Percentiles rank a stretch among this genome's conserved stretches.
These are phyloP conservation scores for Platycheirus rosarum DNA, from an alignment of 2,888 invertebrate species.

Conservation along the genomic window DNA sequence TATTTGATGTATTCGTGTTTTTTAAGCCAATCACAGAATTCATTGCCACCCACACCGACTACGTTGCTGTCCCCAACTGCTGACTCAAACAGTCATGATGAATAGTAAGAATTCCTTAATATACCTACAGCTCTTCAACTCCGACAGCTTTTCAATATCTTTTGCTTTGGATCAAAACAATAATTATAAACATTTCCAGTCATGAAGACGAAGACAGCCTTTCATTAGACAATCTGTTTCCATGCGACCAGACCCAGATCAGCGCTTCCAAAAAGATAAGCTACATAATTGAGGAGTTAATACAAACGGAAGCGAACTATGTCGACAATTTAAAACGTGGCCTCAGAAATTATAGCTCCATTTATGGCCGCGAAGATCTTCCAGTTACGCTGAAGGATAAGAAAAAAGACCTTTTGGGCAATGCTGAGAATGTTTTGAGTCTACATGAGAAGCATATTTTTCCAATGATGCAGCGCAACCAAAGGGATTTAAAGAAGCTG, in stretches of 20 bases:
- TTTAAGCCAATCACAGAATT: conserved; percentile 52
- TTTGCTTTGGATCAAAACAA: neutral
- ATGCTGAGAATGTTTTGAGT: conserved; percentile 94
- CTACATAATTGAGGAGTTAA: conserved; percentile 81
- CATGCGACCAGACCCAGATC: conserved; percentile 81
- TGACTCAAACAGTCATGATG: conserved; percentile 48
- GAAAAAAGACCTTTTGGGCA: conserved; percentile 88
- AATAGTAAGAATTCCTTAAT: conserved; percentile 60
- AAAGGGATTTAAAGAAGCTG: conserved; percentile 80
- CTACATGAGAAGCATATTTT: conserved; percentile 86
- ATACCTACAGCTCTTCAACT: conserved; percentile 5
- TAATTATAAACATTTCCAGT: conserved; percentile 69
- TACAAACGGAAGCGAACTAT: conserved; percentile 81
- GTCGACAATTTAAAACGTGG: conserved; percentile 80
- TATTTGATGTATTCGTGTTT: conserved; percentile 17
- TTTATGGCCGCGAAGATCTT: conserved; percentile 77
- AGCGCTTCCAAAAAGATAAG: conserved; percentile 81
- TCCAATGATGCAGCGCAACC: conserved; percentile 80
- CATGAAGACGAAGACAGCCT: conserved; percentile 81
- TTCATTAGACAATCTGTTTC: conserved; percentile 80
- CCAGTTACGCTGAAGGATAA: conserved; percentile 78
- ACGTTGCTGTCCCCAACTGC: conserved; percentile 39
- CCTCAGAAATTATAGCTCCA: conserved; percentile 78
- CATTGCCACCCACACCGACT: conserved; percentile 23
- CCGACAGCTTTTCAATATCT: conserved; percentile 18